Evolutionary conservation across 2,113 vertebrate genomes (phyloP), one percentile per base, ranked within the genome.

Genomic region (Psilopogon haemacephalus): DNA sequence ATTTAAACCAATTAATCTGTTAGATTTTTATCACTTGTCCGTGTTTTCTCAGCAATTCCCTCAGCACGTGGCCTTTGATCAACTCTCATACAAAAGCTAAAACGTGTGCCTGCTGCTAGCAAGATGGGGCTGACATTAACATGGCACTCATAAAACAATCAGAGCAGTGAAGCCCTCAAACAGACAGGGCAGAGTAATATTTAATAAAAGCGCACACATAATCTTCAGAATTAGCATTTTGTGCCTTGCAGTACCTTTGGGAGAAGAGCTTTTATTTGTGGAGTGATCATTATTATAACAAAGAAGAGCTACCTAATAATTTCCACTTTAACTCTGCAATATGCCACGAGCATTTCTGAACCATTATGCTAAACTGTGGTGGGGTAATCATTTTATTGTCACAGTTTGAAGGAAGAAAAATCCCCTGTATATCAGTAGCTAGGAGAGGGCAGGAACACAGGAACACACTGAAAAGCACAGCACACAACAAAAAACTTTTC

Each of bases 171-270:
- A 98, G 98, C 98, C 98, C 98, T 98, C 98, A 97, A 98, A 98
- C 98, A 98, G 97, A 97, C 97, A 98, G 98, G 98, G 98, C 98
- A 98, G 95, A 97, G 98, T 99, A 98, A 99, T 99, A 98, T 99
- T 99, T 99, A 99, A 99, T 99, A 99, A 99, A 98, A 98, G 98
- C 97, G 88, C 97, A 97, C 97, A 98, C 98, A 99, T 99, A 99
- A 99, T 99, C 98, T 98, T 98, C 97, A 97, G 98, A 98, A 99
- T 99, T 99, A 99, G 98, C 98, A 99, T 99, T 99, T 98, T 97
- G 97, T 95, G 97, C 98, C 98, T 97, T 93, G 97, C 97, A 97
- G 97, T 97, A 98, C 98, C 98, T 98, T 98, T 98, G 98, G 98
- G 98, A 98, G 98, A 97, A 97, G 98, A 97, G 98, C 97, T 98